phyloP scores from a whole-genome alignment of 2,797 vertebrate genomes.

The Natrix natrix region DNA sequence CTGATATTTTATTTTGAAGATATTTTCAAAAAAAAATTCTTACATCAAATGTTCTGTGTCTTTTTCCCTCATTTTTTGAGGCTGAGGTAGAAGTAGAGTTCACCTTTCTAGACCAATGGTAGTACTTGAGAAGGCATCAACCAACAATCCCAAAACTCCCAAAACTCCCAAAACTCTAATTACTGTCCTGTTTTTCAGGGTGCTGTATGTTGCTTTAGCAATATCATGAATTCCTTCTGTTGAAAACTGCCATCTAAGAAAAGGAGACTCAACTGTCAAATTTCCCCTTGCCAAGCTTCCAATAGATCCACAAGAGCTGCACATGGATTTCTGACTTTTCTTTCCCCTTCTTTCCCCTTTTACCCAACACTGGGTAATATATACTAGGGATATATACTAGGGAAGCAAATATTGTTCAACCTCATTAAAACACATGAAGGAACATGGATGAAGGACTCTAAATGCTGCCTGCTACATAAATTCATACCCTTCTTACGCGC shows the following conservation, averaged over 20 bases:
- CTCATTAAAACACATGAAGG: too few species aligned
- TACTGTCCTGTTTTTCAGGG: not conserved
- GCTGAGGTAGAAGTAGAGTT: not conserved
- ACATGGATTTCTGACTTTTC: not conserved
- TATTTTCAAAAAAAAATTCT: not conserved
- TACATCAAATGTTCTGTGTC: not conserved
- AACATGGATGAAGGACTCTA: too few species aligned
- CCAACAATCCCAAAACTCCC: not conserved
- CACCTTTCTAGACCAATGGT: not conserved
- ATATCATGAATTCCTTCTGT: not conserved
- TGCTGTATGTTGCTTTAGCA: not conserved
- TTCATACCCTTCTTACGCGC: too few species aligned
- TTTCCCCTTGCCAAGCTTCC: not conserved
- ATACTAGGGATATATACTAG: too few species aligned
- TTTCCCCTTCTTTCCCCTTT: too few species aligned
- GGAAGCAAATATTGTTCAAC: too few species aligned
- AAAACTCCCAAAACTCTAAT: not conserved
- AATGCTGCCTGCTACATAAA: too few species aligned
- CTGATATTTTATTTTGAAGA: not conserved
- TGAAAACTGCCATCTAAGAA: not conserved
- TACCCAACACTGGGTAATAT: too few species aligned
- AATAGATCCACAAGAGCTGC: not conserved
- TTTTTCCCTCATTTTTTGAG: not conserved
- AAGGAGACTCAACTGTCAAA: not conserved
- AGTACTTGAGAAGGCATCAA: not conserved